These are phyloP conservation scores for Boulengerochromis microlepis DNA, from an alignment of 2,113 vertebrate genomes.

Conservation along the genomic window DNA sequence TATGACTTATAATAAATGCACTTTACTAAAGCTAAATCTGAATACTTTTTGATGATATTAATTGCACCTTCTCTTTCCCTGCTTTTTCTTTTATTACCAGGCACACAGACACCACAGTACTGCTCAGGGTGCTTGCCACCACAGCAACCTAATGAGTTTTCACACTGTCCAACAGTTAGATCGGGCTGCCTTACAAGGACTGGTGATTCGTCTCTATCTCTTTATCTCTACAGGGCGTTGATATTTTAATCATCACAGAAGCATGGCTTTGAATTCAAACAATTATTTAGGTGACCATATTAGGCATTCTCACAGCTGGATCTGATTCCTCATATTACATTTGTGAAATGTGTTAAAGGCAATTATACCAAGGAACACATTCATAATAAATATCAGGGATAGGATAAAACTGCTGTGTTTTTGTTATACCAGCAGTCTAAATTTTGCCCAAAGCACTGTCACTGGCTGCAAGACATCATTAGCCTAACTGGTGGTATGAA, in stretches of 20 bases:
- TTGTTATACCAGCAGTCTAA: neutral
- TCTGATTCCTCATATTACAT: neutral
- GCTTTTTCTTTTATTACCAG: neutral
- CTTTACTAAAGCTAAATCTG: neutral
- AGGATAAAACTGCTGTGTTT: neutral
- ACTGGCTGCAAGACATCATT: neutral
- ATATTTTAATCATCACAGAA: neutral
- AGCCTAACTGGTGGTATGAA: neutral
- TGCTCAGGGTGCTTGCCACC: neutral
- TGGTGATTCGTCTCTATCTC: neutral
- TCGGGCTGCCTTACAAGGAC: neutral
- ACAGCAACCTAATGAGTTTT: neutral
- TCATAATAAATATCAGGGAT: neutral
- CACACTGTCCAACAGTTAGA: neutral
- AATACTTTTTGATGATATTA: neutral
- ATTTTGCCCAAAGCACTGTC: neutral
- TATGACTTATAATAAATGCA: neutral
- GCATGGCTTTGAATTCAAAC: neutral
- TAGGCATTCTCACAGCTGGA: neutral
- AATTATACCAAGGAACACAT: neutral
- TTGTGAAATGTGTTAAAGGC: neutral
- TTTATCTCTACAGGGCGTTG: neutral
- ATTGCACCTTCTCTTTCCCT: neutral
- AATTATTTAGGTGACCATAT: neutral
- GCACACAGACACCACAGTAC: neutral